Evolutionary conservation across 2,888 invertebrate genomes (phyloP), one percentile per base, ranked within the genome.

Genomic region (Cataglyphis rosenhaueri): DNA sequence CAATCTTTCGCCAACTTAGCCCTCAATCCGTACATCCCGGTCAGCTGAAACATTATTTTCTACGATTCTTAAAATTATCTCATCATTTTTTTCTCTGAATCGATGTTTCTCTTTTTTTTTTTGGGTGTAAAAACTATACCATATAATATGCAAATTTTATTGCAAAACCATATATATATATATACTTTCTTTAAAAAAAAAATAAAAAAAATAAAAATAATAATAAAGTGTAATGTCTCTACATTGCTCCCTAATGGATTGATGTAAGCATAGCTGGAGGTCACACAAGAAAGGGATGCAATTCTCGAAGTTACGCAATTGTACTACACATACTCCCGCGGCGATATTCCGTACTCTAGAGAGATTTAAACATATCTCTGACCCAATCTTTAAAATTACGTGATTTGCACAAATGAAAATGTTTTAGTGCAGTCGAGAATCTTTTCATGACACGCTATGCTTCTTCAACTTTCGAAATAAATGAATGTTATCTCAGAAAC

Each of bases 331-430:
- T 35, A 57, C n/a, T 41, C 70, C 76, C 41, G 29, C 44, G 21
- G 57, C 21, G 21, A 70, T 78, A 57, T 44, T 21, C 41, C 32
- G 57, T 44, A 78, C 12, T 44, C 44, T 15, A 8, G 25, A 6
- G 68, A 65, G 32, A 29, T 41, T 48, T 57, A 29, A 70, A 32
- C 57, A 1, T 59, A 70, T 76, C 78, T 78, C 44, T 57, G 70
- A 70, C 32, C 44, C 44, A 70, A 78, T 78, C 78, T 78, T 78
- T 70, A 78, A 68, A 78, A 68, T 21, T 15, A 18, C 15, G 18
- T 68, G 29, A 32, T 59, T 78, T 18, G 21, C 44, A 55, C 29
- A 57, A 78, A 78, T 70, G 57, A 21, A 44, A 78, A 78, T 70
- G 57, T 41, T 78, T 64, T 12, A 65, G 21, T 12, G n/a, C n/a